Evolutionary conservation across 2,113 vertebrate species (phyloP).

Genomic region (Pionites leucogaster): DNA sequence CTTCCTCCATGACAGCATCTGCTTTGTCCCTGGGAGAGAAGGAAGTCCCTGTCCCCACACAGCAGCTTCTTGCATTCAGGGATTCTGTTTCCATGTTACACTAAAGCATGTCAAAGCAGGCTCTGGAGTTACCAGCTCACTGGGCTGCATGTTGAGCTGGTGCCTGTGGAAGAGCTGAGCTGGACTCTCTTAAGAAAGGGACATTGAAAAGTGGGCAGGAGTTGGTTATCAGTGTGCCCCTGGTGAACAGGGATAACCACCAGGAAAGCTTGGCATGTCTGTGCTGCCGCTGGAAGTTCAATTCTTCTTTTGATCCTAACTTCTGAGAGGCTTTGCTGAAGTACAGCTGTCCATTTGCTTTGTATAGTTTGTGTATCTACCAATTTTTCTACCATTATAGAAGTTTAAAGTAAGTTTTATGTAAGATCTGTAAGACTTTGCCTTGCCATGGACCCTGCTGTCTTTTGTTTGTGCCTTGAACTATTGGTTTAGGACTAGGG

Average conservation of each 20-base stretch:
- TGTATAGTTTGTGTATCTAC: background rate
- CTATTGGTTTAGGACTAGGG: background rate
- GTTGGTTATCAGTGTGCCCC: background rate
- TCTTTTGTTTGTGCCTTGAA: background rate
- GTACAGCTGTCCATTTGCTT: background rate
- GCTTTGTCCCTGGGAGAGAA: background rate
- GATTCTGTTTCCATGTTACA: fast-evolving
- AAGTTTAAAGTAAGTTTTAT: background rate
- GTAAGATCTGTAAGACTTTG: background rate
- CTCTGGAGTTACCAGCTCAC: background rate
- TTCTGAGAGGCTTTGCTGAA: background rate
- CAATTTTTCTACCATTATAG: background rate
- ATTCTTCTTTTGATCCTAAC: background rate
- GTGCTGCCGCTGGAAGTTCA: background rate
- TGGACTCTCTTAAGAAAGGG: background rate
- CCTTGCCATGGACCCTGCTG: background rate
- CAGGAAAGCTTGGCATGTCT: background rate
- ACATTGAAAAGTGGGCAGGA: background rate
- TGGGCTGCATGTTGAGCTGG: background rate
- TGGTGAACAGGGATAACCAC: background rate
- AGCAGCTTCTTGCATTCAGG: background rate
- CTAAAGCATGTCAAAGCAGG: background rate
- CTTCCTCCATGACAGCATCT: background rate
- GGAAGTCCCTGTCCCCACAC: background rate
- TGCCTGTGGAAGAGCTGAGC: background rate